Conservation (phyloP, 2,797 vertebrate genomes). For the Crax fasciolata region DNA sequence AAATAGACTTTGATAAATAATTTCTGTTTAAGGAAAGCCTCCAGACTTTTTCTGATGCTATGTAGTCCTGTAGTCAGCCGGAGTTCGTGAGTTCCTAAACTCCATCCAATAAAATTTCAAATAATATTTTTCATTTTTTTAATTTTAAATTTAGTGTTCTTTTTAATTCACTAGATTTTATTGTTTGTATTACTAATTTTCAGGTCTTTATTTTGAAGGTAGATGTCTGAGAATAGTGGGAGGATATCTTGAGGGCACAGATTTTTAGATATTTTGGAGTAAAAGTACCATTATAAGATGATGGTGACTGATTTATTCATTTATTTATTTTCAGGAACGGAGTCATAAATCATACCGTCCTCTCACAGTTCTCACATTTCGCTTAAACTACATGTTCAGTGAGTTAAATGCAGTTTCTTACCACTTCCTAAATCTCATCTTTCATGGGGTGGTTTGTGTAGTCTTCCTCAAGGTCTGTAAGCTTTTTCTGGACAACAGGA, state of each 20-base stretch:
- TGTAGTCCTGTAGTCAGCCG: neutral
- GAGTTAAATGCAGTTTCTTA: slow-evolving; percentile 95
- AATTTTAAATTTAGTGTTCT: neutral
- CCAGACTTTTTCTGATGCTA: neutral
- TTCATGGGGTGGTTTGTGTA: slow-evolving; percentile 91
- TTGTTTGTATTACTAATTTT: neutral
- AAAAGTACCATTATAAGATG: neutral
- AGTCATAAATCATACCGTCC: slow-evolving; percentile 99
- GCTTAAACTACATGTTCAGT: slow-evolving; percentile 95
- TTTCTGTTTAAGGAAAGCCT: neutral
- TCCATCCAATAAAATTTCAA: neutral
- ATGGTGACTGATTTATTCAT: neutral
- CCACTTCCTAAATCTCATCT: slow-evolving; percentile 92
- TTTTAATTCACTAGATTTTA: neutral
- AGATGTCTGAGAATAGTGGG: neutral
- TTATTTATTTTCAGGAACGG: slow-evolving; percentile 88
- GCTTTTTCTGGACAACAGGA: slow-evolving; percentile 90
- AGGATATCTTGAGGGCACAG: neutral
- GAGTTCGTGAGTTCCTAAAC: neutral
- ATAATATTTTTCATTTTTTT: neutral
- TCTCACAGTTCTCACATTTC: slow-evolving; percentile 96
- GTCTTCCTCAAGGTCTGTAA: slow-evolving; percentile 95
- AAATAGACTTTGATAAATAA: neutral
- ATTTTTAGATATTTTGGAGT: neutral
- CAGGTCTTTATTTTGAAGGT: neutral